Percentiles rank a stretch among this genome's conserved stretches.
Conservation (phyloP, 2,797 vertebrate species). For the Ispidina picta region DNA sequence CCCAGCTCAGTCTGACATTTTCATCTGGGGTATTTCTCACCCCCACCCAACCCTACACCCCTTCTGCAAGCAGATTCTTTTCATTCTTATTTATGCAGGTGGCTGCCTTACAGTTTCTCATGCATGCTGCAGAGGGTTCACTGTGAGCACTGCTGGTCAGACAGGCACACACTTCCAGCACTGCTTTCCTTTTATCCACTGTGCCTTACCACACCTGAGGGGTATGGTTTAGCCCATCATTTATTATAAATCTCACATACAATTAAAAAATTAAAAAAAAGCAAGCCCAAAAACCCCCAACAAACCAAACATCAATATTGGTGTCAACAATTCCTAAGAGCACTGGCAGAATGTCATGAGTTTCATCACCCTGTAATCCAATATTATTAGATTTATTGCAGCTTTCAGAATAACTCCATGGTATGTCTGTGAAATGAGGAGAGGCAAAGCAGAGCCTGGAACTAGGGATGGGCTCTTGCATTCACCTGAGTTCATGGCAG, state of each 20-base stretch:
- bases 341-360: background rate
- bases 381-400: background rate
- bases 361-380: background rate
- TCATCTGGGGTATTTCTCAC: rapidly evolving
- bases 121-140: background rate
- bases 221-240: background rate
- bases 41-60: background rate
- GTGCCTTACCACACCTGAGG: background rate
- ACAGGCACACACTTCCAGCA: background rate
- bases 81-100: background rate
- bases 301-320: background rate
- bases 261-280: background rate
- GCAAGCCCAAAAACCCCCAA: too few relatives aligned
- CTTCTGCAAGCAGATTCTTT: background rate
- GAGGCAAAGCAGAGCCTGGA: background rate
- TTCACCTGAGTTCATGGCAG: background rate
- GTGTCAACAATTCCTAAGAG: background rate
- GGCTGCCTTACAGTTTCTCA: background rate
- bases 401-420: constrained; percentile 17
- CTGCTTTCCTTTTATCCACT: background rate
- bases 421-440: background rate
- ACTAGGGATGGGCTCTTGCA: background rate
- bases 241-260: background rate
- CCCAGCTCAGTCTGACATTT: background rate
- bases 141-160: background rate